phyloP scores from a whole-genome alignment of 1,140 invertebrate genomes.

The Carcinoscorpius rotundicauda region DNA sequence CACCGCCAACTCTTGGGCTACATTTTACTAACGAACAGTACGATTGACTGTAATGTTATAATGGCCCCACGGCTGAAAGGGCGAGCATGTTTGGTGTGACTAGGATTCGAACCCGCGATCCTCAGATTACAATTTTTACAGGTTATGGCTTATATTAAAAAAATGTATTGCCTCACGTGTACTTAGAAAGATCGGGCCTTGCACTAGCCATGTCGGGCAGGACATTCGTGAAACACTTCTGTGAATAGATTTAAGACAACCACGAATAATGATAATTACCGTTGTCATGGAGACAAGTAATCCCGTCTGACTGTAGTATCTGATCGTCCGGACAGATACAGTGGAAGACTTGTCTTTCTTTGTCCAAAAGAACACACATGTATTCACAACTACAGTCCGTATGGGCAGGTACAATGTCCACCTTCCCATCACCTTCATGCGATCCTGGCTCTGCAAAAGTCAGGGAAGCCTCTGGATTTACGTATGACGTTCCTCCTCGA shows the following conservation, averaged over 20 bases:
- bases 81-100: no score
- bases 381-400: conserved; percentile 1
- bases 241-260: no score
- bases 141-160: not conserved
- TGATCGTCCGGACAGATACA: not conserved
- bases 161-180: not conserved
- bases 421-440: conserved; percentile 1
- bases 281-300: not conserved
- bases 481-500: not conserved
- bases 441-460: not conserved
- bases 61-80: no score
- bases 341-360: not conserved
- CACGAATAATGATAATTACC: no score
- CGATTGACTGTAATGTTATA: no score
- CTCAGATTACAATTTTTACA: not conserved
- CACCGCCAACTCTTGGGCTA: no score
- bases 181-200: no score
- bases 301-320: not conserved
- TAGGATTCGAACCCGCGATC: no score
- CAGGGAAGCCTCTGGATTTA: not conserved
- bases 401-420: not conserved
- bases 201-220: no score
- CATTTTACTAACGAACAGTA: no score
- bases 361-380: not conserved
- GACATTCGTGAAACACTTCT: no score